phyloP scores from a whole-genome alignment of 1,140 invertebrate genomes.

The Ips nitidus region DNA sequence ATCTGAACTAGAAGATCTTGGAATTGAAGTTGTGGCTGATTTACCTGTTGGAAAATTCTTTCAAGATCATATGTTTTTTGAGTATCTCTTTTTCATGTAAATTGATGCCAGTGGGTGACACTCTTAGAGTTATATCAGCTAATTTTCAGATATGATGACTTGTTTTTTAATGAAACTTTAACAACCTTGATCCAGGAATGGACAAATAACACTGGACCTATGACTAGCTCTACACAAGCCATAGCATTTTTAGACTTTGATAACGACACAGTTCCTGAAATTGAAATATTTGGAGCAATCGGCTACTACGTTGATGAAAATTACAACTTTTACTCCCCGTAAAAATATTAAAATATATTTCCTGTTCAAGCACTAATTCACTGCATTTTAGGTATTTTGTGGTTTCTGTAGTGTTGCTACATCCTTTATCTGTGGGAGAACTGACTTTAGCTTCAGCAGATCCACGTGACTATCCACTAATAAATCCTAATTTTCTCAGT shows the following conservation, averaged over 20 bases:
- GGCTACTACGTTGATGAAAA: too few species aligned
- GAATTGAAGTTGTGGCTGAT: conserved; percentile 66
- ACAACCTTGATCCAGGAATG: neutral
- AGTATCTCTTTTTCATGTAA: neutral
- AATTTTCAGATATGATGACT: neutral
- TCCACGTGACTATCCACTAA: conserved; percentile 71
- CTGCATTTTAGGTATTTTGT: too few species aligned
- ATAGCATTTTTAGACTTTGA: neutral
- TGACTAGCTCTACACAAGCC: neutral
- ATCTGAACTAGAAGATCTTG: conserved; percentile 64
- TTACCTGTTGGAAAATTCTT: conserved; percentile 73
- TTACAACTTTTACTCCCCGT: too few species aligned
- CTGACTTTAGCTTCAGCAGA: conserved; percentile 67
- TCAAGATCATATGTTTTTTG: conserved; percentile 73
- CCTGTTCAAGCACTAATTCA: too few species aligned
- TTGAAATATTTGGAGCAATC: neutral
- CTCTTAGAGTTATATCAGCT: neutral
- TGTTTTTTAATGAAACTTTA: neutral
- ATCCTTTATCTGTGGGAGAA: conserved; percentile 72
- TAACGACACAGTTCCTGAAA: neutral
- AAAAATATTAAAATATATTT: too few species aligned
- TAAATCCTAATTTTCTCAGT: conserved; percentile 76
- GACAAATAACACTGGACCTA: neutral
- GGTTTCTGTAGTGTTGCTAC: conserved; percentile 52
- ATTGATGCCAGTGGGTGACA: neutral